phyloP scores from a whole-genome alignment of 2,113 vertebrate genomes.

The Pelobates fuscus region DNA sequence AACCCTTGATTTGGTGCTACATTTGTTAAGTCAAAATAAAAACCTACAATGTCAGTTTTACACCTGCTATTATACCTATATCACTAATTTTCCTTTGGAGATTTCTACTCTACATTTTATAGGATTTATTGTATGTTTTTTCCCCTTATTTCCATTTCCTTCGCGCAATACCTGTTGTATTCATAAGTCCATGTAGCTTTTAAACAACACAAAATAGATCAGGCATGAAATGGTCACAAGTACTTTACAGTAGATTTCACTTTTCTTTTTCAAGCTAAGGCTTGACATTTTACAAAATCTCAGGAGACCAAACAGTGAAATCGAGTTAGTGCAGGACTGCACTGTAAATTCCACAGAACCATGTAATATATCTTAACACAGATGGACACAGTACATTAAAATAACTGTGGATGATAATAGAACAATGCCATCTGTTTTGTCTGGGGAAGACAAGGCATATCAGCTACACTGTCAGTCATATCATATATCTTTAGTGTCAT shows the following conservation, averaged over 20 bases:
- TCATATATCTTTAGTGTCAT: conserved; percentile 98
- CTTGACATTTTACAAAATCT: conserved; percentile 98
- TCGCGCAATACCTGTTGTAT: conserved; percentile 70
- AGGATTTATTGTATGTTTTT: conserved; percentile 19
- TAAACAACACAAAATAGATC: conserved; percentile 79
- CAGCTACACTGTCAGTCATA: conserved; percentile 93
- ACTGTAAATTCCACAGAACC: conserved; percentile 99
- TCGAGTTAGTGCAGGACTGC: conserved; percentile 96
- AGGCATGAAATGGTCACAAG: conserved; percentile 92
- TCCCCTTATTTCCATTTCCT: neutral
- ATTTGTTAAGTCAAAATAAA: too few species aligned
- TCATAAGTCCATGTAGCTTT: conserved; percentile 67
- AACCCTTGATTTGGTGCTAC: too few species aligned
- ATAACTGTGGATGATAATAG: conserved; percentile 93
- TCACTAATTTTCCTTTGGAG: neutral
- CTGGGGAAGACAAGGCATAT: conserved; percentile 92
- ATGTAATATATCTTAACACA: conserved; percentile 98
- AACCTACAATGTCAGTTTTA: neutral
- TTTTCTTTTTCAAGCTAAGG: conserved; percentile 91
- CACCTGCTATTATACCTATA: neutral
- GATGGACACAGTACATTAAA: conserved; percentile 93
- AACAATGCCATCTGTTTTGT: conserved; percentile 98
- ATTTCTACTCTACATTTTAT: too few species aligned
- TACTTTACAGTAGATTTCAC: conserved; percentile 98
- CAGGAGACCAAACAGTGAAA: conserved; percentile 92